Conservation (phyloP, 2,113 vertebrate genomes). For the Amia ocellicauda region DNA sequence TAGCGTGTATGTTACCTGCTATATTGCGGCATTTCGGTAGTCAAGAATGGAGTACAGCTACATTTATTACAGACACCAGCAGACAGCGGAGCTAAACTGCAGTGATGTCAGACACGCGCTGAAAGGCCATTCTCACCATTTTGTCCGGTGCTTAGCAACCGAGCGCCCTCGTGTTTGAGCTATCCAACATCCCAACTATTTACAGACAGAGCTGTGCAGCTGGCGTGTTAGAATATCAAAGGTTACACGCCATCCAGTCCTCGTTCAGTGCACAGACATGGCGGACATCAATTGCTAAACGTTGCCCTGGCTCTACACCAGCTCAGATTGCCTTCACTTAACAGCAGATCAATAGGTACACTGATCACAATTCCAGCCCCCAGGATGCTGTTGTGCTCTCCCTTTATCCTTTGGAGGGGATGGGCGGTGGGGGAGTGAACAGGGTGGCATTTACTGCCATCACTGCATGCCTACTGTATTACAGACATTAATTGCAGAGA, state of each 20-base stretch:
- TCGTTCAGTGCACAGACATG: background rate
- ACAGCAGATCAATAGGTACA: background rate
- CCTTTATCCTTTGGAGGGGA: too few relatives aligned
- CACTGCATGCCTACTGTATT: background rate
- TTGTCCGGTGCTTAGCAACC: background rate
- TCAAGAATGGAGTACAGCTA: too few relatives aligned
- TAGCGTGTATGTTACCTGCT: too few relatives aligned
- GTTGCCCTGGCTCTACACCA: too few relatives aligned
- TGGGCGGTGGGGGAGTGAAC: background rate
- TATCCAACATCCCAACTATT: background rate
- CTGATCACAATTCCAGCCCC: background rate
- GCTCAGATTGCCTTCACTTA: background rate
- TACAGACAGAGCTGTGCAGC: background rate
- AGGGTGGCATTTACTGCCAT: too few relatives aligned
- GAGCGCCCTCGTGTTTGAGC: background rate
- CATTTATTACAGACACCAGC: too few relatives aligned
- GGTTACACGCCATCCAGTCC: background rate
- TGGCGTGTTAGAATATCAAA: background rate
- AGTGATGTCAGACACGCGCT: too few relatives aligned
- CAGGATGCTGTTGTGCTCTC: background rate
- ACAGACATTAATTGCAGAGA: background rate
- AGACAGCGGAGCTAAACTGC: too few relatives aligned
- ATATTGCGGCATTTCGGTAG: too few relatives aligned
- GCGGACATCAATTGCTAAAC: too few relatives aligned
- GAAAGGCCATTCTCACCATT: background rate